Evolutionary conservation across 2,888 invertebrate genomes (phyloP), one percentile per base, ranked within the genome.

Genomic region (Clitarchus hookeri): DNA sequence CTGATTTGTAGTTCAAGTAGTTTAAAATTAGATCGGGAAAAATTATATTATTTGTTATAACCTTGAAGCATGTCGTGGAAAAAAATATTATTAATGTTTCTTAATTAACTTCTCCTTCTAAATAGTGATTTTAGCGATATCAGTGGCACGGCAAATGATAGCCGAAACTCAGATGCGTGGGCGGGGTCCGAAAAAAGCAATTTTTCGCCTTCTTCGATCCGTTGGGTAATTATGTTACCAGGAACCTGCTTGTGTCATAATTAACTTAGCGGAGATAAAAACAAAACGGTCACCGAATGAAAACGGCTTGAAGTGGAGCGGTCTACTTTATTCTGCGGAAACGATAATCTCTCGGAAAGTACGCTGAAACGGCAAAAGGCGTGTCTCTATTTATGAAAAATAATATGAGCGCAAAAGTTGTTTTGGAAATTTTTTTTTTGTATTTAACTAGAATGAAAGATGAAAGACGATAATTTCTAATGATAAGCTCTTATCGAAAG

Each of bases 231-330:
- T 65, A 65, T 23, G 23, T n/a, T 16, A 65, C 65, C n/a, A 65
- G 65, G 65, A 23, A 65, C 65, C 65, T 65, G 65, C 65, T n/a
- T 65, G 23, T 65, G 65, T 65, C 65, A 65, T 65, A 65, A 65
- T 65, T 65, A 65, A 65, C 65, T 65, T 65, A 65, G 65, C 65
- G 13, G 65, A 65, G 65, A 65, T 65, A 65, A n/a, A 16, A 11
- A 48, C 48, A 48, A 48, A 48, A 48, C 11, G 36, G 4, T 36
- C 36, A 36, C 2, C 4, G 36, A 4, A 36, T 36, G 36, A 36
- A 36, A 36, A 36, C 36, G 1, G 36, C 36, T 4, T 4, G 36
- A 4, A 4, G 36, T 36, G 36, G 36, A 36, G 36, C 2, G 1
- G 36, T 36, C 36, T 36, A 36, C 36, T 36, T n/a, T 1, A 36